These are phyloP conservation scores for Monoplex corrugatus DNA, from an alignment of 2,888 invertebrate genomes.

Conservation along the genomic window DNA sequence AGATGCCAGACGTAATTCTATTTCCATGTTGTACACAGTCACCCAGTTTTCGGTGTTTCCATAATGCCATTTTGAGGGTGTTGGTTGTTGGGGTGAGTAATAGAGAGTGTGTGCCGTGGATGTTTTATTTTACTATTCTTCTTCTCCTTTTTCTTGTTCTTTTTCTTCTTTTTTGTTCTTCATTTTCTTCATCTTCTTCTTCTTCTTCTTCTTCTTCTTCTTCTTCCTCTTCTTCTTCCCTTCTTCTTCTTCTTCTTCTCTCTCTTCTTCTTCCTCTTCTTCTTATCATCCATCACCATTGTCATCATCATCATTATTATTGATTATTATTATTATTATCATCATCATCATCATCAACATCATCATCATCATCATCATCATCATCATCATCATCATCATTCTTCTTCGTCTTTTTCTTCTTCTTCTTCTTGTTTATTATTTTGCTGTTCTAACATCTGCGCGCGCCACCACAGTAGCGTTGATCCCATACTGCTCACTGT, in stretches of 20 bases:
- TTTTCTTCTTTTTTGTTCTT: background rate
- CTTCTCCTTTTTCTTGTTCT: background rate
- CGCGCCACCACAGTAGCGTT: no score
- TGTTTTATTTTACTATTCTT: no score
- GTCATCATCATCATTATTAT: no score
- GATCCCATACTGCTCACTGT: no score
- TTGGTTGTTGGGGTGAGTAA: no score
- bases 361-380: background rate
- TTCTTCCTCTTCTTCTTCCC: background rate
- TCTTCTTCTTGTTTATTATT: background rate
- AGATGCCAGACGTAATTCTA: no score
- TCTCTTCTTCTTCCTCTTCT: conserved; percentile 19
- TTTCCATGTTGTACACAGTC: no score
- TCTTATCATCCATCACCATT: no score
- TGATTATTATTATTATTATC: background rate
- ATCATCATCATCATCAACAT: background rate
- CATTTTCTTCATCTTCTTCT: background rate
- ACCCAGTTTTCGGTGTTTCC: no score
- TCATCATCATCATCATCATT: background rate
- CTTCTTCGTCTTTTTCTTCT: background rate
- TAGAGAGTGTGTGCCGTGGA: no score
- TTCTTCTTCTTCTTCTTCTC: background rate
- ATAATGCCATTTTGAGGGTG: no score
- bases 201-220: conserved; percentile 3
- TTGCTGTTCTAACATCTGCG: no score